These are phyloP conservation scores for Epinotia ramella DNA, from an alignment of 2,888 invertebrate species.

Conservation along the genomic window DNA sequence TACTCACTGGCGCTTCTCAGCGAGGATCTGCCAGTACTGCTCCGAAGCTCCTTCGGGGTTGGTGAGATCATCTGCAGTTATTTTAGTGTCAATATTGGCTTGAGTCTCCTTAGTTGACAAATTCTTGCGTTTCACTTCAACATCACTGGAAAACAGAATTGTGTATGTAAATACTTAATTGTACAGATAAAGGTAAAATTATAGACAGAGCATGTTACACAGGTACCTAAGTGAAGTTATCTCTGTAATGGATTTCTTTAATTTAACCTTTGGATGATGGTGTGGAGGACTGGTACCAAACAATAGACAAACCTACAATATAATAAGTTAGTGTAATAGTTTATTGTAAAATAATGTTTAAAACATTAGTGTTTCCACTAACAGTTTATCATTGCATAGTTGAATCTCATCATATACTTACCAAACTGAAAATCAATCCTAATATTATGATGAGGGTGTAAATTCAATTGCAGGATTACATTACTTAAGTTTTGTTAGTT, in stretches of 20 bases:
- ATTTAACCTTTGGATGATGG: no score
- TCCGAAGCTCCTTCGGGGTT: constrained; percentile 88
- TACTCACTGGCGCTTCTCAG: constrained; percentile 88
- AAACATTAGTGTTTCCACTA: no score
- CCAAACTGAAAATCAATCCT: neutral
- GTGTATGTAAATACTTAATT: neutral
- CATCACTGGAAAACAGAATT: constrained; percentile 62
- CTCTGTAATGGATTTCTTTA: no score
- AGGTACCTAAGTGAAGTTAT: no score
- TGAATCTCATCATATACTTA: neutral
- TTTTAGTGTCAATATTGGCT: constrained; percentile 82
- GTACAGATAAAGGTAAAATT: no score
- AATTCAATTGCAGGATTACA: no score
- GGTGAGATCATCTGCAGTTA: constrained; percentile 89
- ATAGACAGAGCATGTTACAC: no score
- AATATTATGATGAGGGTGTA: neutral
- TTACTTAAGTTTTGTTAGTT: neutral
- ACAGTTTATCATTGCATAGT: neutral
- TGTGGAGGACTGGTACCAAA: no score
- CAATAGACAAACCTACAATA: no score
- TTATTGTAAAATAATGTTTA: no score
- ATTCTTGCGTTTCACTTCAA: constrained; percentile 81
- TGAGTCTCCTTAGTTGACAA: constrained; percentile 86
- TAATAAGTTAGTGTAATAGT: no score
- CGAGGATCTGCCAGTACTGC: constrained; percentile 91